These are phyloP conservation scores for Piscicola geometra DNA, from an alignment of 2,888 invertebrate species.

Conservation along the genomic window DNA sequence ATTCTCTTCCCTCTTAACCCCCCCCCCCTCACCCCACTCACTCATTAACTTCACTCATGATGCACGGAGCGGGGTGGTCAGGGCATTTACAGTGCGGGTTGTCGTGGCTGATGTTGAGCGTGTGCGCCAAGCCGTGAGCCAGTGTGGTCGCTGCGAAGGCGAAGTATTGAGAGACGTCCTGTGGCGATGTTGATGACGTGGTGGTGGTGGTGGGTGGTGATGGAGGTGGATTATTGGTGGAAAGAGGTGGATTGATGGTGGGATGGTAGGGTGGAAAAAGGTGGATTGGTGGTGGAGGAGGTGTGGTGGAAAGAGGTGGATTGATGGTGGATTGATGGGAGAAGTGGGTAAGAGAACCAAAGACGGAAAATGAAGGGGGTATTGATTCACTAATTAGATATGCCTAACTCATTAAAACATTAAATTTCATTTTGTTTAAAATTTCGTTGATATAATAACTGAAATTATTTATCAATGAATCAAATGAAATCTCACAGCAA, in stretches of 20 bases:
- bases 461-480: too few relatives aligned
- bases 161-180: background rate
- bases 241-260: background rate
- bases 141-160: background rate
- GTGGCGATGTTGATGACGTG: background rate
- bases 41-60: constrained; percentile 5
- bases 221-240: background rate
- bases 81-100: background rate
- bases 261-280: background rate
- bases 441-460: too few relatives aligned
- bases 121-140: constrained; percentile 19
- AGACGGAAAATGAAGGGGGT: too few relatives aligned
- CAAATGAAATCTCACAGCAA: background rate
- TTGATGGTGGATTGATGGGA: background rate
- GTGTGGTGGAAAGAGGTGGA: background rate
- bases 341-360: too few relatives aligned
- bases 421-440: too few relatives aligned
- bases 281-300: background rate
- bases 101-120: constrained; percentile 11
- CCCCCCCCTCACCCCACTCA: background rate
- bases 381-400: too few relatives aligned
- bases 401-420: too few relatives aligned
- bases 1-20: too few relatives aligned
- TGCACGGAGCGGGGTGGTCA: background rate
- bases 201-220: constrained; percentile 1